Evolutionary conservation across 2,888 invertebrate species (phyloP).

Genomic region (Heliconius ethilla): DNA sequence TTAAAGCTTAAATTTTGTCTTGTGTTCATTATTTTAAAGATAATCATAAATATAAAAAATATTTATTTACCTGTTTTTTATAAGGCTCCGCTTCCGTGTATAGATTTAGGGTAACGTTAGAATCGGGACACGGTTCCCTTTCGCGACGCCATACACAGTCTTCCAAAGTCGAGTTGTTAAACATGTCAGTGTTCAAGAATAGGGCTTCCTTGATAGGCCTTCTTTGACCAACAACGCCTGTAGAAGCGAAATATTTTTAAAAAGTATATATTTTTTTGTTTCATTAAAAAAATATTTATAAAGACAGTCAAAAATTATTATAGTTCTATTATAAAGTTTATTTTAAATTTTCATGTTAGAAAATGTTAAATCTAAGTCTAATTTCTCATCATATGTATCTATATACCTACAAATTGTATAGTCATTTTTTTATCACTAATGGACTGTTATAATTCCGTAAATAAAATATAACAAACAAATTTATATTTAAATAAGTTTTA

Average conservation of each 20-base stretch:
- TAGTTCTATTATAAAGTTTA: no score
- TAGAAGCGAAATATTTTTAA: not conserved
- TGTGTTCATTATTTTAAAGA: not conserved
- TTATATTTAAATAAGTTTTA: no score
- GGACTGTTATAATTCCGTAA: no score
- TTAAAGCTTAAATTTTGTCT: not conserved
- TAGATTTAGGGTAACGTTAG: slow-evolving; percentile 84
- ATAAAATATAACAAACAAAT: no score
- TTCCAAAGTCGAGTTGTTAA: slow-evolving; percentile 82
- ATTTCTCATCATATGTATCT: no score
- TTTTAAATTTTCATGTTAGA: no score
- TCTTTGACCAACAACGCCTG: slow-evolving; percentile 54
- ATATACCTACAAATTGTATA: no score
- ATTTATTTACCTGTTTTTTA: slow-evolving; percentile 64
- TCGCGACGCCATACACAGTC: slow-evolving; percentile 88
- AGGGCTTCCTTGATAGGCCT: slow-evolving; percentile 84
- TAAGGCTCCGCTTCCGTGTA: slow-evolving; percentile 83
- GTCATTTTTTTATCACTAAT: no score
- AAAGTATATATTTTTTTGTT: no score
- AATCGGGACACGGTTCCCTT: slow-evolving; percentile 87
- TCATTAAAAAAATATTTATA: no score
- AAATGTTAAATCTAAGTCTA: no score
- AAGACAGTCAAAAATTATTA: no score
- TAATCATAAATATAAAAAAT: not conserved
- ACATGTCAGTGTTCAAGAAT: slow-evolving; percentile 81